Base-by-base conservation (phyloP, 2,797 vertebrate species). In the Phalanger gymnotis region DNA sequence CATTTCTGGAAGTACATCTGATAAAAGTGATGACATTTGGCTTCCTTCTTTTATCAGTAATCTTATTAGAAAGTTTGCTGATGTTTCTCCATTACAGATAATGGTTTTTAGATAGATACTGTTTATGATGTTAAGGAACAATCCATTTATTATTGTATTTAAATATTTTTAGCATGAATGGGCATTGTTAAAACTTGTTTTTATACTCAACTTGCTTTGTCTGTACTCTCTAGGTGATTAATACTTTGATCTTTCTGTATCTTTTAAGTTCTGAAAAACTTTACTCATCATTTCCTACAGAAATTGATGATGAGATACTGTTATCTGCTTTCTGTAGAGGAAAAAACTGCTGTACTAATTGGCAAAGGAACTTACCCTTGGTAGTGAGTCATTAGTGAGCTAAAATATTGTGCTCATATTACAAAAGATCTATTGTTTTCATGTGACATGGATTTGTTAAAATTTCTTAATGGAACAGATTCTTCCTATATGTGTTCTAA, bases 361-460 rank as follows among this genome's bases (percentile, higher is more conserved):
- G 91, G 51, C 92, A 61, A n/a, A 53, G n/a, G 51, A 66, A 54
- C 91, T 94, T 95, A 91, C 31, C 97, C 89, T 92, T 93, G n/a
- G 34, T 87, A 92, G 34, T 95, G 93, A 96, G 53, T 96, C 93
- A 94, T 90, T 55, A 52, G 91, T 81, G 91, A 54, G 94, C 30
- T 91, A 66, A 95, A 95, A 94, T 96, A 87, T 91, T 91, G 61
- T 73, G 14, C 91, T 66, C 47, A n/a, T 34, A 90, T 28, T 27
- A 95, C 94, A 97, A 90, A 93, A 94, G 55, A 52, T 54, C 91
- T 55, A 53, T 95, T 97, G 94, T 97, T 94, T 94, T 87, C 31
- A 0, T 5, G 22, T 3, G 31, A 54, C 92, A 92, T 90, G 27
- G 58, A 7, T 95, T 93, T 92, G 91, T 34, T 94, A n/a, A n/a